A percentile compares a stretch with the other conserved stretches of the same genome.
These are phyloP conservation scores for Tenebrio molitor DNA, from an alignment of 1,140 invertebrate species.

Conservation along the genomic window DNA sequence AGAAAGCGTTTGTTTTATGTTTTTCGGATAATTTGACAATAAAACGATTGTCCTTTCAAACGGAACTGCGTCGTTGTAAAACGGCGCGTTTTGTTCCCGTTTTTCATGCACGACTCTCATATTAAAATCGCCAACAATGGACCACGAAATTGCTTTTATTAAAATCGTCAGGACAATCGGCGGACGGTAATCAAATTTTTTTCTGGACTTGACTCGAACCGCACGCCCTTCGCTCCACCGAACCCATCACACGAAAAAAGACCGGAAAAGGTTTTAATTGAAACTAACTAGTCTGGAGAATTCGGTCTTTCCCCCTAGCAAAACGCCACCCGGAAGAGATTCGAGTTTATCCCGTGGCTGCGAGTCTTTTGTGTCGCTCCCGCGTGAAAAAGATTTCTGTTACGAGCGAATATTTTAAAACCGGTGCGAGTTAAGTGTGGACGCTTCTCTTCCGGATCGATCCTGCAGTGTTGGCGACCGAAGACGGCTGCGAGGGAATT, in stretches of 20 bases:
- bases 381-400: too few species aligned
- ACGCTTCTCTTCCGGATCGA: not conserved
- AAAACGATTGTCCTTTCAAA: slow-evolving; percentile 56
- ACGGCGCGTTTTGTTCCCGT: slow-evolving; percentile 40
- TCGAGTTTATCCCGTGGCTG: too few species aligned
- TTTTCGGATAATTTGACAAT: slow-evolving; percentile 63
- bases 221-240: too few species aligned
- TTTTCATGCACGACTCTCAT: slow-evolving; percentile 30
- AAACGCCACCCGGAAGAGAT: too few species aligned
- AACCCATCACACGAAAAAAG: too few species aligned
- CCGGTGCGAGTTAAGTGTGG: too few species aligned
- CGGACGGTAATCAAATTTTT: not conserved
- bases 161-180: slow-evolving; percentile 14
- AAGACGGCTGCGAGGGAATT: not conserved
- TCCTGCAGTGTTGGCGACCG: not conserved
- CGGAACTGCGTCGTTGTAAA: slow-evolving; percentile 42
- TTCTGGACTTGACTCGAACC: too few species aligned
- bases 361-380: too few species aligned
- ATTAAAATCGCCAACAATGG: slow-evolving; percentile 27
- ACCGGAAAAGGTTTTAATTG: too few species aligned
- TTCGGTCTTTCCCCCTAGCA: too few species aligned
- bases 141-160: not conserved
- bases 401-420: too few species aligned
- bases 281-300: too few species aligned
- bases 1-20: slow-evolving; percentile 59